Base-by-base conservation (phyloP, 2,888 invertebrate species). In the Latheticus oryzae region DNA sequence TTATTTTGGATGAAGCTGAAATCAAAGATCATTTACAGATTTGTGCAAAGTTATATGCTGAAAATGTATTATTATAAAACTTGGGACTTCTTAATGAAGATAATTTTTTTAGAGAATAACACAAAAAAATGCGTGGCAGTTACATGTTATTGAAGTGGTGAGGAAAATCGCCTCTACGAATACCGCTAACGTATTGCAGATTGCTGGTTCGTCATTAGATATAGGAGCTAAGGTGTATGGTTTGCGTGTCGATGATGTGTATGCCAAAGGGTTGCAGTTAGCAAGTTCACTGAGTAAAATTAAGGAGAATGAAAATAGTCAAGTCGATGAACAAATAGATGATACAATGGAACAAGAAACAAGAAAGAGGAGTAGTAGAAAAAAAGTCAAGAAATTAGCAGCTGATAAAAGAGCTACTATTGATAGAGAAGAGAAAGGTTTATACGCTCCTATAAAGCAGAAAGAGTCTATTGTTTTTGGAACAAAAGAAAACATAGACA, bases 181-280 rank as follows among this genome's bases (percentile, higher is more conserved):
- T 43, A 87, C 87, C 69, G 87, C 89, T 72, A 87, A 88, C 2
- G 85, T 86, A 69, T 81, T 90, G 40, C 87, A 92, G 84, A 87
- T 92, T 5, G 94, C 92, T 1, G 90, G 93, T 37, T 89, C 90
- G 0, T 89, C 95, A 0, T 79, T 96, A 38, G 95, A 95, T 76
- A 94, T 94, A 0, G 91, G 94, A 3, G 86, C 93, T 0, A 90
- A 91, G 74, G 93, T 95, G 43, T 95, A 95, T 77, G 89, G 92
- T 0, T 86, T 89, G 58, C 83, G 95, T 57, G 95, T 96, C 0
- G 95, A 96, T 77, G 88, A 88, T 23, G 85, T 95, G 5, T 89
- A 95, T 75, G 82, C 86, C 30, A 91, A 93, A 72, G 88, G 90
- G 1, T 79, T 92, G 62, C 90, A 91, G 72, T 88, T 95, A 80